Evolutionary conservation across 2,888 invertebrate species (phyloP).

Genomic region (Molorchus minor): DNA sequence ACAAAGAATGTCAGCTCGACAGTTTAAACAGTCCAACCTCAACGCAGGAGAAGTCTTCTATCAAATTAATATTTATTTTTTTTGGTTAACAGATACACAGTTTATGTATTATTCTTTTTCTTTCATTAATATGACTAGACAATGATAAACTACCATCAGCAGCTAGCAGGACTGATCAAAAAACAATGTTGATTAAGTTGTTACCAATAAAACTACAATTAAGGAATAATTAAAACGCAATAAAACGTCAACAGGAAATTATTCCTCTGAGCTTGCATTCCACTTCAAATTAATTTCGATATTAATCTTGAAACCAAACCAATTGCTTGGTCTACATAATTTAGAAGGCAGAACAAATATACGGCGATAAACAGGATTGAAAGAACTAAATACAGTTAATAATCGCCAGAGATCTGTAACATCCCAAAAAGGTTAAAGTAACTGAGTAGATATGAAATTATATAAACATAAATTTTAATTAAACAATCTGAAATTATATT

Average conservation of each 20-base stretch:
- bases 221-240: slow-evolving; percentile 39
- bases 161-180: slow-evolving; percentile 17
- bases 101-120: not conserved
- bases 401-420: not conserved
- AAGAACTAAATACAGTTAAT: slow-evolving; percentile 8
- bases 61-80: not conserved
- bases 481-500: not conserved
- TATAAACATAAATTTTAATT: not conserved
- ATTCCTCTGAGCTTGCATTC: slow-evolving; percentile 46
- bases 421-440: not conserved
- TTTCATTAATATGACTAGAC: slow-evolving; percentile 24
- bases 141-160: slow-evolving; percentile 33
- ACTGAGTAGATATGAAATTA: too few species aligned
- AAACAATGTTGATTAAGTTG: slow-evolving; percentile 33
- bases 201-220: slow-evolving; percentile 34
- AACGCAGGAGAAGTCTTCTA: too few species aligned
- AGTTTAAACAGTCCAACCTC: not conserved
- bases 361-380: slow-evolving; percentile 4
- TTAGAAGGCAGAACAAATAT: not conserved
- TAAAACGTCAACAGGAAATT: slow-evolving; percentile 47
- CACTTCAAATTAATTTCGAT: slow-evolving; percentile 48
- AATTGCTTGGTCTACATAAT: slow-evolving; percentile 9
- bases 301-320: slow-evolving; percentile 40
- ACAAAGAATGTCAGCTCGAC: not conserved
- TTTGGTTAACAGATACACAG: not conserved